These are phyloP conservation scores for Strix uralensis DNA, from an alignment of 2,113 vertebrate genomes.

Conservation along the genomic window DNA sequence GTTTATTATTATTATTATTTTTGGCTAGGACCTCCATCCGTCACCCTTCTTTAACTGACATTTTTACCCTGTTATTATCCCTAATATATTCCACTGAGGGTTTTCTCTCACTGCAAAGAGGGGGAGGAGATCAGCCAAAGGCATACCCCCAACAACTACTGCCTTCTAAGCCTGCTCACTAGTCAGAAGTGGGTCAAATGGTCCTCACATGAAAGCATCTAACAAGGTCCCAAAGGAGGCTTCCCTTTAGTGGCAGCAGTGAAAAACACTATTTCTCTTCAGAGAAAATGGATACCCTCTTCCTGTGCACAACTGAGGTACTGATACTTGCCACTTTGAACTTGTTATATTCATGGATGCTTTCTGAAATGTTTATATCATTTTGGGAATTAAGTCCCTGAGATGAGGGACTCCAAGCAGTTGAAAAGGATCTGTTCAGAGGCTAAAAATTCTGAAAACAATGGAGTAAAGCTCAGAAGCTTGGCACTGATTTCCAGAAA, in stretches of 20 bases:
- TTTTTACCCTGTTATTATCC: constrained; percentile 76
- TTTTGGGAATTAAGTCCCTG: constrained; percentile 48
- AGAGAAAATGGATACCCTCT: constrained; percentile 50
- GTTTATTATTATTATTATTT: constrained; percentile 35
- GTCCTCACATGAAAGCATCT: constrained; percentile 80
- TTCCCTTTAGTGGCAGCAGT: constrained; percentile 71
- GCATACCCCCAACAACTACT: constrained; percentile 67
- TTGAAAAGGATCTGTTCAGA: background rate
- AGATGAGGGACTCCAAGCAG: background rate
- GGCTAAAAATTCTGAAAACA: background rate
- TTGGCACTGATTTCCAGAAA: constrained; percentile 5
- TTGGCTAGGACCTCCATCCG: constrained; percentile 47
- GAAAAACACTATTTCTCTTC: constrained; percentile 70
- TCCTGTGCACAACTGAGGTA: constrained; percentile 47
- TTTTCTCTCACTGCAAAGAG: constrained; percentile 64
- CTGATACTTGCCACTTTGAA: constrained; percentile 70
- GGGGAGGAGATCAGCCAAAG: constrained; percentile 66
- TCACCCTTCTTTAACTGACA: constrained; percentile 65
- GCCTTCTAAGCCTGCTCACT: constrained; percentile 71
- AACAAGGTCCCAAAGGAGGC: constrained; percentile 81
- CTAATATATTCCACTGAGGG: constrained; percentile 80
- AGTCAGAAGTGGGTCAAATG: constrained; percentile 81
- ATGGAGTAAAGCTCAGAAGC: background rate
- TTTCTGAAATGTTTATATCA: constrained; percentile 54
- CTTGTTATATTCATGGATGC: constrained; percentile 35